Percentiles rank a stretch among this genome's conserved stretches.
These are phyloP conservation scores for Typhlichthys subterraneus DNA, from an alignment of 2,797 vertebrate genomes.

Conservation along the genomic window DNA sequence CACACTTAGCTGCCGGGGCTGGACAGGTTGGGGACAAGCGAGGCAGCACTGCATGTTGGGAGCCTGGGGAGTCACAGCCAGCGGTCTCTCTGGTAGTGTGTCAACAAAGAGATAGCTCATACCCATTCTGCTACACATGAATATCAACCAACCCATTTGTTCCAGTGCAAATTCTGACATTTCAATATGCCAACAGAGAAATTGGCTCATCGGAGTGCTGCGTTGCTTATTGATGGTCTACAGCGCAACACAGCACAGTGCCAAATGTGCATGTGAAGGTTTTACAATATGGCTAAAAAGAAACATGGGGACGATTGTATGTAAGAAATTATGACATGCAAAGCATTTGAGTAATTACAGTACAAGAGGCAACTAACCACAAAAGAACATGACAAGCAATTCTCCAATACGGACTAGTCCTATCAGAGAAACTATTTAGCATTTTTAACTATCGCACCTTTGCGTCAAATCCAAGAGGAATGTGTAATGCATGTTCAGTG, in stretches of 20 bases:
- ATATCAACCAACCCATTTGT: conserved; percentile 70
- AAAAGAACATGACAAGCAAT: too few species aligned
- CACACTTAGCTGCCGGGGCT: conserved; percentile 8
- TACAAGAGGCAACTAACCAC: too few species aligned
- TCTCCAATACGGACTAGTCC: too few species aligned
- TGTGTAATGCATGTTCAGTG: too few species aligned
- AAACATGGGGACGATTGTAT: too few species aligned
- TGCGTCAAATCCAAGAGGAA: too few species aligned
- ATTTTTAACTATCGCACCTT: too few species aligned
- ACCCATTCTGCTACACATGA: conserved; percentile 67
- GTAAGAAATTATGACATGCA: too few species aligned
- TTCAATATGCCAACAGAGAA: conserved; percentile 73
- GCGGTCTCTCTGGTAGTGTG: conserved; percentile 45
- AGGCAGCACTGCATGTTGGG: conserved; percentile 55
- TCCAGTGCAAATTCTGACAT: conserved; percentile 83
- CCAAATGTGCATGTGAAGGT: conserved; percentile 37
- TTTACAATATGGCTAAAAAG: conserved; percentile 20
- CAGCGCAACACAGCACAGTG: conserved; percentile 3
- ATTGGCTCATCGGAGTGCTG: conserved; percentile 66
- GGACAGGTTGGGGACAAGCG: conserved; percentile 49
- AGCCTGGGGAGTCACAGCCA: conserved; percentile 56
- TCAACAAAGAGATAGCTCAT: conserved; percentile 64
- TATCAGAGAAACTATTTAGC: too few species aligned
- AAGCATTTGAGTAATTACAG: too few species aligned
- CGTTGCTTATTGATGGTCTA: conserved; percentile 45